Conservation (phyloP, 2,888 invertebrate genomes). For the Cistogaster globosa region DNA sequence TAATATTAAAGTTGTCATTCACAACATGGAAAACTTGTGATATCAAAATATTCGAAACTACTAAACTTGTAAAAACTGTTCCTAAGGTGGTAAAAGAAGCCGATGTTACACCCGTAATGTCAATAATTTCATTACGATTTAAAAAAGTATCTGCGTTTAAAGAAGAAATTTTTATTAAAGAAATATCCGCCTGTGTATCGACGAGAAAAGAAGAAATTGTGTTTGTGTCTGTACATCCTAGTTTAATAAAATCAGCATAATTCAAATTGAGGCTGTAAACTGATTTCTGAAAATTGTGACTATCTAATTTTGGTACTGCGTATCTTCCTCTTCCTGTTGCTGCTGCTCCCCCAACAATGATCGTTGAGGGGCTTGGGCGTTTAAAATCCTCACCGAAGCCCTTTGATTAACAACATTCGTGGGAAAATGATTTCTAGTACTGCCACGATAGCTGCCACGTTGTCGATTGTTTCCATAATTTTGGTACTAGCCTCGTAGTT, state of each 20-base stretch:
- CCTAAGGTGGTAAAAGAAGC: background rate
- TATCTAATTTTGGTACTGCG: background rate
- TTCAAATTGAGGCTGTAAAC: constrained; percentile 15
- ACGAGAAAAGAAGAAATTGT: constrained; percentile 5
- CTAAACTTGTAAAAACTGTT: background rate
- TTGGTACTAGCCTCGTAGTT: background rate
- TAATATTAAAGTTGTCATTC: constrained; percentile 20
- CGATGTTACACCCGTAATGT: background rate
- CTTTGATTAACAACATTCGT: background rate
- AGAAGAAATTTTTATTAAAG: constrained; percentile 9
- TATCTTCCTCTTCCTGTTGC: background rate
- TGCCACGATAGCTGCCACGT: background rate
- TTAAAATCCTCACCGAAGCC: constrained; percentile 4
- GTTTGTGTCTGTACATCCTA: background rate
- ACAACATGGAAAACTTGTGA: constrained; percentile 9
- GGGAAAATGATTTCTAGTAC: background rate
- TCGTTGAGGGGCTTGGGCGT: constrained; percentile 12
- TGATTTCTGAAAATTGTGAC: background rate
- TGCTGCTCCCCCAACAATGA: background rate
- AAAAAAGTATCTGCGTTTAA: background rate
- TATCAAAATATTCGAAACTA: background rate
- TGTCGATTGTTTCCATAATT: background rate
- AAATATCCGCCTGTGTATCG: background rate
- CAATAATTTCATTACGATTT: background rate
- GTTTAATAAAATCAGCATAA: constrained; percentile 20